Conservation (phyloP, 2,113 vertebrate species). For the Limnothrissa miodon region DNA sequence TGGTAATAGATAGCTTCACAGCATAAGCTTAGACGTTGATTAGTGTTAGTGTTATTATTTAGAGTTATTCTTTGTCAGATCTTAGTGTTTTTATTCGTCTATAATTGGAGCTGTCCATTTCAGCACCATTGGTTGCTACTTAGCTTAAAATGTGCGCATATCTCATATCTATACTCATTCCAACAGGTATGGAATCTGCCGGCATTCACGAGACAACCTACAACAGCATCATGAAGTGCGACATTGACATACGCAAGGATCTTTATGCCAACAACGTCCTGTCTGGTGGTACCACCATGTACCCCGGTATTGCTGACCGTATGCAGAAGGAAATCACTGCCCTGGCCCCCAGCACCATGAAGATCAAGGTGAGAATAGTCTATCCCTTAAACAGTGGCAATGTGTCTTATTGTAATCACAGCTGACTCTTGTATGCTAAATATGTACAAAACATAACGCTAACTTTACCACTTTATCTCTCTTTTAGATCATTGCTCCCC, state of each 20-base stretch:
- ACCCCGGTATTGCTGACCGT: slow-evolving; percentile 73
- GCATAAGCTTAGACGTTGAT: not conserved
- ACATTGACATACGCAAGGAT: slow-evolving; percentile 86
- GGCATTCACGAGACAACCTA: slow-evolving; percentile 89
- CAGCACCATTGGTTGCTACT: not conserved
- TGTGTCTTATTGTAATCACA: not conserved
- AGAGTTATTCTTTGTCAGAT: not conserved
- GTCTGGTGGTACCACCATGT: slow-evolving; percentile 72
- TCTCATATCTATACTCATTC: not conserved
- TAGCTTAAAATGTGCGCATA: not conserved
- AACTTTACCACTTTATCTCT: not conserved
- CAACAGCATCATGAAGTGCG: slow-evolving; percentile 90
- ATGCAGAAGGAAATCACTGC: slow-evolving; percentile 79
- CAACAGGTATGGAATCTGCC: slow-evolving; percentile 85
- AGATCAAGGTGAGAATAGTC: slow-evolving; percentile 78
- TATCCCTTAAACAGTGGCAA: not conserved
- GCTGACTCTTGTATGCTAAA: not conserved
- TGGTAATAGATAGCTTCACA: not conserved
- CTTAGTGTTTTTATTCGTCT: not conserved
- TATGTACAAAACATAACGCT: not conserved
- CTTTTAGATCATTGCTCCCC: slow-evolving; percentile 82
- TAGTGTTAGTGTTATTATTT: too few relatives aligned
- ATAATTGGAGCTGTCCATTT: not conserved
- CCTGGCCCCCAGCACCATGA: slow-evolving; percentile 87
- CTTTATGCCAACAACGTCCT: slow-evolving; percentile 85